phyloP scores from a whole-genome alignment of 2,888 invertebrate genomes.

The Metellina segmentata region DNA sequence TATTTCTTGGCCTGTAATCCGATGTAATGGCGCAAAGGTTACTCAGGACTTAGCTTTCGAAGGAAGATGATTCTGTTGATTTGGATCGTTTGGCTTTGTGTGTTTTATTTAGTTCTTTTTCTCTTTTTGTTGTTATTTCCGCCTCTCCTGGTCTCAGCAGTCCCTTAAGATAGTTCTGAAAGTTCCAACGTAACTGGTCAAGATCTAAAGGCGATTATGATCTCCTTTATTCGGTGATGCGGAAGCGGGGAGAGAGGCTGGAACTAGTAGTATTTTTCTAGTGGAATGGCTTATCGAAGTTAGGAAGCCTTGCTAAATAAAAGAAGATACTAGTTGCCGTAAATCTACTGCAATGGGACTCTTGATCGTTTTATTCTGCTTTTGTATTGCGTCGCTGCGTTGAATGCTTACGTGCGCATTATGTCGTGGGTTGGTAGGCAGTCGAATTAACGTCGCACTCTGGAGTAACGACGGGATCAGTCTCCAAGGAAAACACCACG shows the following conservation, averaged over 20 bases:
- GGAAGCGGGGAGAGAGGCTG: constrained; percentile 24
- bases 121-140: constrained; percentile 25
- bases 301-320: constrained; percentile 9
- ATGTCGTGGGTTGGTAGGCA: not conserved
- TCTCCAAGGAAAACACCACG: too few species aligned
- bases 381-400: not conserved
- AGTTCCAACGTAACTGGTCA: constrained; percentile 47
- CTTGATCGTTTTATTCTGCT: not conserved
- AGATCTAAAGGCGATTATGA: constrained; percentile 69
- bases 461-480: too few species aligned
- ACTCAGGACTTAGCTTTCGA: constrained; percentile 41
- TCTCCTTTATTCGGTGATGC: constrained; percentile 45
- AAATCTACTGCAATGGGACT: constrained; percentile 22
- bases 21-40: constrained; percentile 67
- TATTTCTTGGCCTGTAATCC: constrained; percentile 65
- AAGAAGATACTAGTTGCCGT: constrained; percentile 8
- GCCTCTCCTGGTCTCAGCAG: not conserved
- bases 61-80: constrained; percentile 52
- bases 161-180: constrained; percentile 30
- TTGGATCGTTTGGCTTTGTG: constrained; percentile 42
- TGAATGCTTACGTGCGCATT: not conserved
- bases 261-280: constrained; percentile 43
- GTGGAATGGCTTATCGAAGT: constrained; percentile 21
- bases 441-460: too few species aligned
- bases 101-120: constrained; percentile 19